Evolutionary conservation across 1,140 invertebrate genomes (phyloP), one percentile per base, ranked within the genome.

Genomic region (Pollicipes pollicipes): DNA sequence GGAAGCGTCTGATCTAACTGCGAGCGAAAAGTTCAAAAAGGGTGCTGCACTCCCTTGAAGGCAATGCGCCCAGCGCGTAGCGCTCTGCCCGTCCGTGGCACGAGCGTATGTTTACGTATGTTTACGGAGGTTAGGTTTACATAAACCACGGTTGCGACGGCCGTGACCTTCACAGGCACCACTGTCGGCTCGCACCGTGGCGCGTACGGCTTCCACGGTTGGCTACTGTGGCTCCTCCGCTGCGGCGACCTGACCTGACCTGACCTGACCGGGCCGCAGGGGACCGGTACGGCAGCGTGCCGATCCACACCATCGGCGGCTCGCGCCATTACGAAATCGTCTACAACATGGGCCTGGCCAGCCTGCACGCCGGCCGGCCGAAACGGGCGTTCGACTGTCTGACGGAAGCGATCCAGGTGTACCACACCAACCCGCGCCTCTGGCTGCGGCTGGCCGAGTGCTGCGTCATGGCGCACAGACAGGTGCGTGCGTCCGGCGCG

Each of bases 361-460:
- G 95, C 73, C 82, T 97, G 30, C 88, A 93, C 76, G 85, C 89
- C 63, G 87, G 88, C 66, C 86, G 90, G 75, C 84, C 90, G 2
- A 82, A 85, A 71, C 85, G 88, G 75, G 93, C 95, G 1, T 97
- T 97, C 80, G 90, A 95, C 76, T 95, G 90, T 81, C 85, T 98
- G 10, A 87, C 90, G n/a, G 88, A 93, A 79, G 89, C 90, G 30
- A 85, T 93, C 0, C 87, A 93, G 74, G 86, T 88, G 68, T 91
- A 91, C 76, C 89, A 90, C 70, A 89, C 87, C 75, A 96, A 95
- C 81, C 89, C 93, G 0, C 83, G 90, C 69, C 83, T 97, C 4
- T 98, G 95, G 95, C 79, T 96, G 35, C 84, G 94, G 74, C 83
- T 98, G 75, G 92, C 95, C 0, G 95, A 98, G 80, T 95, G 93